phyloP scores from a whole-genome alignment of 2,797 vertebrate species.

The Chelon labrosus region DNA sequence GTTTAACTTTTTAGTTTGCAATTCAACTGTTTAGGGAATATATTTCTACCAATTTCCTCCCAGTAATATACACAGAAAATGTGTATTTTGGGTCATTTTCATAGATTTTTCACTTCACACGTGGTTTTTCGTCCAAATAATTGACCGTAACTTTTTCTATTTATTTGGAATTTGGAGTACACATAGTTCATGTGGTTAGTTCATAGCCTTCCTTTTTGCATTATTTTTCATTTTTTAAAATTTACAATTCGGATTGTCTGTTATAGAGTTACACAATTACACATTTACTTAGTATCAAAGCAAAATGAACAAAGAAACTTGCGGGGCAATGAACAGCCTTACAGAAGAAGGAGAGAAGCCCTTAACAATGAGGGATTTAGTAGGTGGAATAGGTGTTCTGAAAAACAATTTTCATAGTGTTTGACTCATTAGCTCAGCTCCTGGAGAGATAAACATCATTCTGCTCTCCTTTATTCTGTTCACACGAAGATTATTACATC shows the following conservation, averaged over 20 bases:
- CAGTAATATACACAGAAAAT: neutral
- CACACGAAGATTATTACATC: neutral
- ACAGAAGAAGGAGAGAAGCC: neutral
- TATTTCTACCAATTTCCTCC: neutral
- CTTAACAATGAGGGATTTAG: neutral
- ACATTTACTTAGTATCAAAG: neutral
- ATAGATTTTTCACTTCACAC: neutral
- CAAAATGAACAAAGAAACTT: too few species aligned
- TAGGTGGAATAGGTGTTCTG: neutral
- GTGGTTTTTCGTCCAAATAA: neutral
- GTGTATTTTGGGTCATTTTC: neutral
- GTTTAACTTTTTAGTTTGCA: neutral
- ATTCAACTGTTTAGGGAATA: neutral
- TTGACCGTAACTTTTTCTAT: neutral
- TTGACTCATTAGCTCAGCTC: neutral
- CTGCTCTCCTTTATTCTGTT: slow-evolving; percentile 12
- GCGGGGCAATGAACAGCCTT: neutral
- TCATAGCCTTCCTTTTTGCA: neutral
- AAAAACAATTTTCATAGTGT: neutral
- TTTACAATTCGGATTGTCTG: neutral
- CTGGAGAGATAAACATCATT: slow-evolving; percentile 5
- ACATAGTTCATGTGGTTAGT: neutral
- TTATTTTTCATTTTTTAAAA: neutral
- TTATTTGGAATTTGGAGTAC: neutral
- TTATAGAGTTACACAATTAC: neutral